Evolutionary conservation across 2,113 vertebrate genomes (phyloP).

Genomic region (Cyprinodon tularosa): DNA sequence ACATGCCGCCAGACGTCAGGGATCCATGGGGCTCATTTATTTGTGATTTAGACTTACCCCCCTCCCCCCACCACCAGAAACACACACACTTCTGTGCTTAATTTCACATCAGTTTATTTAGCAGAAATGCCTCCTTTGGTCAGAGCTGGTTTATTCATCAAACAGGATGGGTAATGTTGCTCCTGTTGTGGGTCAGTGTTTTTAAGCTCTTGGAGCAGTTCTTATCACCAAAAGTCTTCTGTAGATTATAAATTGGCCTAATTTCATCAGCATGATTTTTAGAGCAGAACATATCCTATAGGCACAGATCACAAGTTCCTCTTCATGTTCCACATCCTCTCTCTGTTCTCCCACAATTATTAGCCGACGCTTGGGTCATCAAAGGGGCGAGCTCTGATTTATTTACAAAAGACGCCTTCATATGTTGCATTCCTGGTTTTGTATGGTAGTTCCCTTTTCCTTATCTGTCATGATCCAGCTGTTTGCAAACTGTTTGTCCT

Average conservation of each 20-base stretch:
- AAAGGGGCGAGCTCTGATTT: background rate
- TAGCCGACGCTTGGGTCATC: constrained; percentile 19
- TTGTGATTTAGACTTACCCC: background rate
- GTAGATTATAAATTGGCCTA: constrained; percentile 3
- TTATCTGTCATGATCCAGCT: background rate
- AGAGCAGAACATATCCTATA: constrained; percentile 41
- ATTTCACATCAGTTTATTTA: background rate
- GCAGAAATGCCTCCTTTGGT: background rate
- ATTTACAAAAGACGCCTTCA: background rate
- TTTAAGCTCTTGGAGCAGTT: constrained; percentile 2
- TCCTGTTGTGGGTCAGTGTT: background rate
- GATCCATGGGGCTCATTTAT: background rate
- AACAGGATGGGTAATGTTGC: background rate
- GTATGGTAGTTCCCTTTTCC: background rate
- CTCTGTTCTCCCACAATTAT: constrained; percentile 1
- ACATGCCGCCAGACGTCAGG: constrained; percentile 28
- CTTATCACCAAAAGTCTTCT: background rate
- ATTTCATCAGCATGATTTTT: background rate
- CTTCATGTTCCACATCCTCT: constrained; percentile 19
- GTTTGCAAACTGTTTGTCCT: constrained; percentile 14
- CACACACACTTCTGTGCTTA: background rate
- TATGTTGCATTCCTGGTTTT: background rate
- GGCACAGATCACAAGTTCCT: constrained; percentile 52
- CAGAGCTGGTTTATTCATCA: background rate
- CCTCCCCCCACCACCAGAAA: background rate